phyloP scores from a whole-genome alignment of 2,113 vertebrate species.

The Cryptomyrus ogoouensis region DNA sequence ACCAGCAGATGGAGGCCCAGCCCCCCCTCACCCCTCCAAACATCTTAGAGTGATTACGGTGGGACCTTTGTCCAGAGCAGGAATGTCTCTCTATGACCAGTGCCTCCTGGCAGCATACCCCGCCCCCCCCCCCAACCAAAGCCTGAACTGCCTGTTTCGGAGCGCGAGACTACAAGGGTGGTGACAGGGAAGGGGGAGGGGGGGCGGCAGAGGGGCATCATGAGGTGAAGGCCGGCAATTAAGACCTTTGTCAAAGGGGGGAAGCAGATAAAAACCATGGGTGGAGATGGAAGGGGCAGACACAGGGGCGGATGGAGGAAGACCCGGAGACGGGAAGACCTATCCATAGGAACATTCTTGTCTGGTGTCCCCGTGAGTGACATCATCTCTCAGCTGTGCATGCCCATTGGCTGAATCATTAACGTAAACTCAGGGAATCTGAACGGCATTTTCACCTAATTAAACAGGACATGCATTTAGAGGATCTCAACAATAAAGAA shows the following conservation, averaged over 20 bases:
- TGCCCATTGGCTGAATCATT: constrained; percentile 65
- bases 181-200: neutral
- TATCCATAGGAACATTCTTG: neutral
- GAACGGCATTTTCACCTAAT: constrained; percentile 77
- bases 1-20: constrained; percentile 76
- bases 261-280: neutral
- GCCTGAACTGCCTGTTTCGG: neutral
- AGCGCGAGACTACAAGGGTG: neutral
- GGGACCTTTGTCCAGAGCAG: constrained; percentile 61
- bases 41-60: constrained; percentile 85
- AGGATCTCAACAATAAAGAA: constrained; percentile 68
- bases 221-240: neutral
- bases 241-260: neutral
- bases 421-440: constrained; percentile 71
- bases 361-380: constrained; percentile 39
- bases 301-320: neutral
- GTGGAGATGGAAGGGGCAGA: neutral
- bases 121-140: neutral
- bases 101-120: constrained; percentile 49
- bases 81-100: constrained; percentile 65
- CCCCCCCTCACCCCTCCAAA: constrained; percentile 56
- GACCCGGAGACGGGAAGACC: neutral
- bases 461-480: constrained; percentile 70
- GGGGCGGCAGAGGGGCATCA: neutral
- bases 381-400: constrained; percentile 62